Evolutionary conservation across 2,888 invertebrate genomes (phyloP).

Genomic region (Abrostola triplasia): DNA sequence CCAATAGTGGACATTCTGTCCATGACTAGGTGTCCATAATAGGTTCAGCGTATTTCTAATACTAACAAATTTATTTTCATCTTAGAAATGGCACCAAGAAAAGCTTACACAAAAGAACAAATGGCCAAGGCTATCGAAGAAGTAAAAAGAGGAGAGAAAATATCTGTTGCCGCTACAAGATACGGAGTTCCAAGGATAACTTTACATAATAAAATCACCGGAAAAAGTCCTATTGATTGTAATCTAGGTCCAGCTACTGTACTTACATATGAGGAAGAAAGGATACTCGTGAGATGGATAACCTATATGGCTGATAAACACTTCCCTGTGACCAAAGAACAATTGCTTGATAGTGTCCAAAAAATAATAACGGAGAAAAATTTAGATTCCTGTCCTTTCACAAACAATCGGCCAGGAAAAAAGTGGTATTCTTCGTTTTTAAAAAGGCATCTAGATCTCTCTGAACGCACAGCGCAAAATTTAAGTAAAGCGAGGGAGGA

Average conservation of each 20-base stretch:
- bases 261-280: constrained; percentile 39
- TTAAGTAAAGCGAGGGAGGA: constrained; percentile 33
- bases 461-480: constrained; percentile 38
- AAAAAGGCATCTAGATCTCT: constrained; percentile 34
- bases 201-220: too few relatives aligned
- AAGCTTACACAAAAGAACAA: too few relatives aligned
- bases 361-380: constrained; percentile 18
- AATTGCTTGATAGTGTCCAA: constrained; percentile 12
- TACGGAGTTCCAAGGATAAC: too few relatives aligned
- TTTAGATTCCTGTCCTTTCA: constrained; percentile 25
- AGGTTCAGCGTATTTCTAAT: too few relatives aligned
- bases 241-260: constrained; percentile 47
- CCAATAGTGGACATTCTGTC: too few relatives aligned
- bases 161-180: too few relatives aligned
- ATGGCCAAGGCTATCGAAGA: too few relatives aligned
- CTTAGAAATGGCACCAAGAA: too few relatives aligned
- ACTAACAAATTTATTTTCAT: too few relatives aligned
- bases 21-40: too few relatives aligned
- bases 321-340: constrained; percentile 30
- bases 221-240: too few relatives aligned
- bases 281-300: constrained; percentile 3
- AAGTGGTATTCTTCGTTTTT: constrained; percentile 37
- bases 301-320: constrained; percentile 28
- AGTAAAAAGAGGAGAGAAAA: too few relatives aligned
- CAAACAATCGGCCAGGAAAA: constrained; percentile 24